phyloP scores from a whole-genome alignment of 2,797 vertebrate genomes.

The Fringilla coelebs region DNA sequence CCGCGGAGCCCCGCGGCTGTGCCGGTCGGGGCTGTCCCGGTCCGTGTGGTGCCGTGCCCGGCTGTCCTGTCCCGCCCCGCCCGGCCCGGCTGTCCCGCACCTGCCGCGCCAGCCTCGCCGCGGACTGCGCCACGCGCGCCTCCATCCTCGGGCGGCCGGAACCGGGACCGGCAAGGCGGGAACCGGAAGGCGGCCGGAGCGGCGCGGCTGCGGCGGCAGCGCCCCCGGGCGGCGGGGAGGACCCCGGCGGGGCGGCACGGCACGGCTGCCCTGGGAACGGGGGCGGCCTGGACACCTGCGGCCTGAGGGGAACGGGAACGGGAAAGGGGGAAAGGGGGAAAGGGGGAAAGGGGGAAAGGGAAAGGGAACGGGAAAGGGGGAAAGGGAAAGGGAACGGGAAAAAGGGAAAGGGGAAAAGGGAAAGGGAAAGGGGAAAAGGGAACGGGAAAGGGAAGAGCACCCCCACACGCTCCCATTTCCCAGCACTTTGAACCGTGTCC shows the following conservation, averaged over 20 bases:
- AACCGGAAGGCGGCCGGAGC: neutral
- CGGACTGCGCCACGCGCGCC: slow-evolving; percentile 71
- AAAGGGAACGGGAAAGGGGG: too few relatives aligned
- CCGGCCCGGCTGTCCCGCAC: slow-evolving; percentile 52
- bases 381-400: too few relatives aligned
- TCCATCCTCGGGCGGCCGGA: slow-evolving; percentile 75
- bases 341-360: too few relatives aligned
- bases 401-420: too few relatives aligned
- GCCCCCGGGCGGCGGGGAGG: neutral
- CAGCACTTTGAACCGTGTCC: neutral
- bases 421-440: too few relatives aligned
- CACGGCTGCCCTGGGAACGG: too few relatives aligned
- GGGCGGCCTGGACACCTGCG: neutral
- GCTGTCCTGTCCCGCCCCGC: neutral
- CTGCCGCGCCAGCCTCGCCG: slow-evolving; percentile 83
- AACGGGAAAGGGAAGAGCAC: too few relatives aligned
- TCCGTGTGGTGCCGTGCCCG: neutral
- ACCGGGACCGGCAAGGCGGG: neutral
- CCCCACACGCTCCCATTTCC: neutral
- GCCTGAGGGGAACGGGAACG: neutral
- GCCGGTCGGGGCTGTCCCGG: neutral
- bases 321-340: too few relatives aligned
- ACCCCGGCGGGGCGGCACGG: too few relatives aligned
- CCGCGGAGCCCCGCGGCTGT: neutral
- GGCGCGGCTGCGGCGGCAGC: neutral